Evolutionary conservation across 2,113 vertebrate species (phyloP).

Genomic region (Fulica atra): DNA sequence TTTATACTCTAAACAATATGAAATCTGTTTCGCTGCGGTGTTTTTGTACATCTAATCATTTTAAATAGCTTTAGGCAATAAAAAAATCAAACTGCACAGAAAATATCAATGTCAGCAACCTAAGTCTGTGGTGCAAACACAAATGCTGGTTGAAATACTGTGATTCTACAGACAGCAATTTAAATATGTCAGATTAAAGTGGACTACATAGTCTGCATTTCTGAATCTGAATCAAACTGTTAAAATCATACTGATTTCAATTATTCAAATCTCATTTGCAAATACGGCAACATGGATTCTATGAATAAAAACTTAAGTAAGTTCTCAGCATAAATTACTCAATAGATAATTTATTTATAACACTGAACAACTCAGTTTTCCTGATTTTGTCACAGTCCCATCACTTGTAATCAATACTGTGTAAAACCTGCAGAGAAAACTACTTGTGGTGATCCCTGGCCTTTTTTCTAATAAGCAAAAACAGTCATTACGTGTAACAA

Average conservation of each 20-base stretch:
- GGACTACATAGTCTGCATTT: background rate
- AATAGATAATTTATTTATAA: background rate
- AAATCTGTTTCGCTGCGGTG: background rate
- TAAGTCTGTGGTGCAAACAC: background rate
- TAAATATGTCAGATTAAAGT: background rate
- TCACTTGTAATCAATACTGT: conserved; percentile 4
- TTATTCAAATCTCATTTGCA: background rate
- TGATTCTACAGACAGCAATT: background rate
- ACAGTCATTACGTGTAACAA: background rate
- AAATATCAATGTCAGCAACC: background rate
- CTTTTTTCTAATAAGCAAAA: background rate
- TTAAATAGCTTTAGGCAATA: background rate
- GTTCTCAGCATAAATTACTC: background rate
- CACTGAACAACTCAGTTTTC: background rate
- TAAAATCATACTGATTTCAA: background rate
- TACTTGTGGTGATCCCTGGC: background rate
- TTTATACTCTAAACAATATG: background rate
- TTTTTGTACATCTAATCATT: background rate
- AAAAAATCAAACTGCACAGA: background rate
- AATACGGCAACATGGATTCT: background rate
- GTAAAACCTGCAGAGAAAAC: background rate
- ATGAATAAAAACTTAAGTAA: rapidly evolving
- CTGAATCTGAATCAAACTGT: background rate
- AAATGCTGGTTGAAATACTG: background rate
- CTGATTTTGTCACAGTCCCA: background rate